These are phyloP conservation scores for Phalacrocorax brasilianus DNA, from an alignment of 2,113 vertebrate genomes.

Conservation along the genomic window DNA sequence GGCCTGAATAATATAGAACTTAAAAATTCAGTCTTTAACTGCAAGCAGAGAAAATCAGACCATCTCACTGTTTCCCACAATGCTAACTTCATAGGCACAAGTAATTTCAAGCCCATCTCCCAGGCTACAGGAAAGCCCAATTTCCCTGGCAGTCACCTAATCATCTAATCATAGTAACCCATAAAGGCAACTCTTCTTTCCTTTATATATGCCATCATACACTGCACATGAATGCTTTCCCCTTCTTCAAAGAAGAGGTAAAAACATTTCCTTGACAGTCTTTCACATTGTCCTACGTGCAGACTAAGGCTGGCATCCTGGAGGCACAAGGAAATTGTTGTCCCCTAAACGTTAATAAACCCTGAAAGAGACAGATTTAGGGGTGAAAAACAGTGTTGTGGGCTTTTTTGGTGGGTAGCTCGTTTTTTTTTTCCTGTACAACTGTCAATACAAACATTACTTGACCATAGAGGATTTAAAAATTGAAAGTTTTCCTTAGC, in stretches of 20 bases:
- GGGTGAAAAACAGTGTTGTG: rapidly evolving
- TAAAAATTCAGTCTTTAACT: not conserved
- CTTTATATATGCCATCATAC: not conserved
- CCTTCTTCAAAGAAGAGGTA: not conserved
- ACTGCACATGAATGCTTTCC: not conserved
- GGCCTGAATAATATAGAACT: not conserved
- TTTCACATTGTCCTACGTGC: not conserved
- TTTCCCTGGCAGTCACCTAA: not conserved
- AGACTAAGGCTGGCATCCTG: not conserved
- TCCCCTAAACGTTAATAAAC: not conserved
- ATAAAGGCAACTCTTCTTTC: not conserved
- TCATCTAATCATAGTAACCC: not conserved
- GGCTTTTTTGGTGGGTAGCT: not conserved
- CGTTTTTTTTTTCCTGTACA: not conserved
- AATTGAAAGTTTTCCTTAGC: not conserved
- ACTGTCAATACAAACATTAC: not conserved
- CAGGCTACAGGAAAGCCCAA: not conserved
- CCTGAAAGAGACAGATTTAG: not conserved
- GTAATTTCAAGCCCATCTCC: not conserved
- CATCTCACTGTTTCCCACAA: not conserved
- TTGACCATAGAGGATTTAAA: not conserved
- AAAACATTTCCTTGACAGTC: not conserved
- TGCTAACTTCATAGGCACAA: not conserved
- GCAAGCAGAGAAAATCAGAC: not conserved
- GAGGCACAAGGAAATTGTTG: not conserved